Base-by-base conservation (phyloP, 1,140 invertebrate genomes). In the Trissolcus basalis region DNA sequence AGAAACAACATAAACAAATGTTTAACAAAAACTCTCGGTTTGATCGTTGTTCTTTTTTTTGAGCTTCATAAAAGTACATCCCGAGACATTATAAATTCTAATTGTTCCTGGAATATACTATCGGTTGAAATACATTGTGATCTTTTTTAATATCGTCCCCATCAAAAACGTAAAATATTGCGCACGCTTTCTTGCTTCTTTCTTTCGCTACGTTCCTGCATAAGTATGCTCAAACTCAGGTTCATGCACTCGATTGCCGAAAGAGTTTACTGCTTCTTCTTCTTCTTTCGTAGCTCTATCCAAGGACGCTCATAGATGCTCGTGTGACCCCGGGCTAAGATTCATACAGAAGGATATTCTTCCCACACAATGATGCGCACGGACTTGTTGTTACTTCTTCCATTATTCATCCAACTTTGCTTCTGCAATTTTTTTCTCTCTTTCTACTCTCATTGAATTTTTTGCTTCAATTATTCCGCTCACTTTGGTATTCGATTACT, bases 401-500 rank as follows among this genome's bases (percentile, higher is more conserved):
- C 68, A 71, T 77, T 77, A 67, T 77, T 77, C 61, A 77, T 77
- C 61, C 54, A 59, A 59, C 59, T 75, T 64, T 63, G 44, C 51
- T 58, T 56, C 19, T 59, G n/a, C 19, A 27, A n/a, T 60, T 54
- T 70, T 61, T 58, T 71, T 3, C 7, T 39, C 14, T 51, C 47
- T 13, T 56, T 41, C 27, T 54, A 61, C 51, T 61, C 61, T 64
- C 55, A 54, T 60, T 72, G 60, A 59, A 59, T 64, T 72, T 65
- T 72, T 54, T 54, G 48, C 15, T 48, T 72, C 60, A 65, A 72
- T 72, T 72, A 72, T 64, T 59, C 60, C 58, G 60, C 54, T 53
- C 48, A 60, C 49, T 72, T 59, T 60, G 35, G 55, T 44, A 67
- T 60, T 56, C 55, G 60, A 67, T 65, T 60, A 50, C 60, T 19